Evolutionary conservation across 1,140 invertebrate species (phyloP), one percentile per base, ranked within the genome.

Genomic region (Monochamus saltuarius): DNA sequence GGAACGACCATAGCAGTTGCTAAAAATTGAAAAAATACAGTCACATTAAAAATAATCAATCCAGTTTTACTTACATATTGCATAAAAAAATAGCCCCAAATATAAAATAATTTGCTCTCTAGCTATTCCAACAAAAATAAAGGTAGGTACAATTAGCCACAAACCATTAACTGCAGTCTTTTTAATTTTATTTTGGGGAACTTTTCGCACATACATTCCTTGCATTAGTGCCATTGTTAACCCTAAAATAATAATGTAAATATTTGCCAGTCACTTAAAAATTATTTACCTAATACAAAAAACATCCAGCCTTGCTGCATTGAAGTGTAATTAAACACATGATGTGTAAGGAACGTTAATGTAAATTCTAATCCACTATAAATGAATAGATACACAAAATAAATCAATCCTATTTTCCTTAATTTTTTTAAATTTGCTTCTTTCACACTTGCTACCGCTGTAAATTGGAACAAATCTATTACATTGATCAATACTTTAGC

Each of bases 291-390:
- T 65, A 97, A 93, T 37, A 88, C 89, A 66, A 98, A 85, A 77
- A 98, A 99, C 93, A 99, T 98, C 83, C 90, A 94, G 7, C 96
- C 97, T 81, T 99, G 97, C 75, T 98, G 90, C 87, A 96, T 94
- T 29, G 94, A 92, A 34, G 87, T 89, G 74, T 95, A 99, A 35
- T 88, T 81, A 74, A 99, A 98, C 42, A 89, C 85, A 66, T 95
- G 87, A 81, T 98, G 95, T 45, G 94, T 97, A 29, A 99, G 81
- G 79, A 99, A 99, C 38, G 95, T 97, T 29, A 99, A 80, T 1
- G 97, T 99, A 74, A 98, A 99, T 78, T 99, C 97, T 36, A 99
- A 80, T 0, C 96, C 97, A 55, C 96, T 98, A 75, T 98, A 99
- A 17, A 99, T 82, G 73, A 99, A 97, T 39, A 99, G 80, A 78